phyloP scores from a whole-genome alignment of 2,113 vertebrate genomes.

The Hyla sarda region DNA sequence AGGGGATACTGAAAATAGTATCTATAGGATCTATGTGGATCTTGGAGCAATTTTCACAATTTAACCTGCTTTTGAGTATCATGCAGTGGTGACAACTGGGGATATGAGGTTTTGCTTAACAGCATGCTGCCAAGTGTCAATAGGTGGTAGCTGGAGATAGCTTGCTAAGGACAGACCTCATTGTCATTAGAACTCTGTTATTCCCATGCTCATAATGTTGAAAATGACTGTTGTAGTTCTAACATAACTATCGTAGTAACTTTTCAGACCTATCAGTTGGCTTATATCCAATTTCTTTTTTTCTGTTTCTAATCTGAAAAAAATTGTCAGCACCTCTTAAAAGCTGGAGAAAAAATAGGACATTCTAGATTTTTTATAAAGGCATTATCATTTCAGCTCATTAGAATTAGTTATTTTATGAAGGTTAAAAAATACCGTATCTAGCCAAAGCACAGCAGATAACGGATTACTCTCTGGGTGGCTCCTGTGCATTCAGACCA shows the following conservation, averaged over 20 bases:
- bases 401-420: not conserved
- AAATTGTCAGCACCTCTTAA: not conserved
- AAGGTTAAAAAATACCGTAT: no score
- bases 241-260: no score
- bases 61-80: constrained; percentile 50
- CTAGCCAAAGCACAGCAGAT: no score
- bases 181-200: constrained; percentile 29
- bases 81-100: constrained; percentile 38
- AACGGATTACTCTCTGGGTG: no score
- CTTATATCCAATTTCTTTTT: not conserved
- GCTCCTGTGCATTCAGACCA: no score
- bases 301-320: not conserved
- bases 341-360: not conserved
- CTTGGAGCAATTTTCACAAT: constrained; percentile 51
- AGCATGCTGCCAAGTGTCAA: constrained; percentile 52
- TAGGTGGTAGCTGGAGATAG: constrained; percentile 47
- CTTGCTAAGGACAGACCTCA: constrained; percentile 26
- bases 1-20: not conserved
- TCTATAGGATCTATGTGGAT: not conserved
- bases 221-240: constrained; percentile 59
- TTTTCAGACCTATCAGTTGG: not conserved
- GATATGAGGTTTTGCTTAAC: constrained; percentile 43
- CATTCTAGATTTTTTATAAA: not conserved
- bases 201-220: constrained; percentile 59
- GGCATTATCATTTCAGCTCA: not conserved